Conservation (phyloP, 2,888 invertebrate species). For the Stratiomys singularior region DNA sequence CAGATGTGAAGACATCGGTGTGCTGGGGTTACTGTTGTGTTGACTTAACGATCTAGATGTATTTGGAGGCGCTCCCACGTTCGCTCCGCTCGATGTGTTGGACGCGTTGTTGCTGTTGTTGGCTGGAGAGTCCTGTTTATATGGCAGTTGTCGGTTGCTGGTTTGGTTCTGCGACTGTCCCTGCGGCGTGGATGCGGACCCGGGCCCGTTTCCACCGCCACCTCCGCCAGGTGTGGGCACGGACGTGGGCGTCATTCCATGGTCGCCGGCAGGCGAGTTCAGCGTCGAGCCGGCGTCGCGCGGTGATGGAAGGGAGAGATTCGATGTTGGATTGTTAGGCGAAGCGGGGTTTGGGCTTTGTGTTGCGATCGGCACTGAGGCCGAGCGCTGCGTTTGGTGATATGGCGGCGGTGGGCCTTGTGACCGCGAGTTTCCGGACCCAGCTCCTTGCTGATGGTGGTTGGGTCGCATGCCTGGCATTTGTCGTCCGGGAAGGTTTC, state of each 20-base stretch:
- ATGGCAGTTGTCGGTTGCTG: constrained; percentile 61
- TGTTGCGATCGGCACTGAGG: constrained; percentile 78
- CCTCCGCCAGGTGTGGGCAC: constrained; percentile 57
- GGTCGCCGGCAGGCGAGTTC: constrained; percentile 75
- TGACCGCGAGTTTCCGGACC: constrained; percentile 62
- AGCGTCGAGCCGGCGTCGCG: constrained; percentile 71
- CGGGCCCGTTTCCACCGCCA: constrained; percentile 54
- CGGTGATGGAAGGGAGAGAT: constrained; percentile 79
- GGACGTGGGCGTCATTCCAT: constrained; percentile 64
- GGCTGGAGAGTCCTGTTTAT: constrained; percentile 72
- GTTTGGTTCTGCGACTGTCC: constrained; percentile 5
- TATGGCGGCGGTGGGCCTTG: constrained; percentile 84
- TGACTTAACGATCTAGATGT: constrained; percentile 63
- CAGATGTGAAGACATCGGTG: constrained; percentile 74
- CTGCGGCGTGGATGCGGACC: neutral
- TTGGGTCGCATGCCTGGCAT: constrained; percentile 45
- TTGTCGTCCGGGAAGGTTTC: constrained; percentile 18
- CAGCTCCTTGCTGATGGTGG: constrained; percentile 54
- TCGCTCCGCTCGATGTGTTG: constrained; percentile 50
- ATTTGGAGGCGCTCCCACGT: constrained; percentile 53
- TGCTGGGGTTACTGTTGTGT: constrained; percentile 76
- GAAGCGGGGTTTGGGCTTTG: constrained; percentile 80
- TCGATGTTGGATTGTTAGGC: constrained; percentile 77
- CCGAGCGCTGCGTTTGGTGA: constrained; percentile 78
- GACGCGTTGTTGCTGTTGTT: constrained; percentile 55